Conservation (phyloP, 2,797 vertebrate species). For the Sarcoramphus papa region DNA sequence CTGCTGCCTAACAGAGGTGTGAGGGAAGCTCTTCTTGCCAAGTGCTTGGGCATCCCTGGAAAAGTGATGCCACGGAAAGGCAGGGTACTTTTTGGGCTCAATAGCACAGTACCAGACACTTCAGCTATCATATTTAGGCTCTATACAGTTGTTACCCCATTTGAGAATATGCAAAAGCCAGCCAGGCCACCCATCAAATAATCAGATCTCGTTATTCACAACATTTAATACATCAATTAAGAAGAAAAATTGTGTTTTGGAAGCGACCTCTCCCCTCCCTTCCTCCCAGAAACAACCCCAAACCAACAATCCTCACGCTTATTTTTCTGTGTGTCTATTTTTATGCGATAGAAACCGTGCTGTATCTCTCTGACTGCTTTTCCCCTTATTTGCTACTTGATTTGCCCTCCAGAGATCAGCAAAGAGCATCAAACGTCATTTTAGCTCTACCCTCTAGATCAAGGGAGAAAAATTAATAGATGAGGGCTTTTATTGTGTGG, state of each 20-base stretch:
- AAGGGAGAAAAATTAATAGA: conserved; percentile 59
- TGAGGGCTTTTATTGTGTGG: conserved; percentile 4
- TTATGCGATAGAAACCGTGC: not conserved
- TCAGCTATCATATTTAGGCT: not conserved
- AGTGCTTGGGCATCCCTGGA: not conserved
- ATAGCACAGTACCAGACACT: fast-evolving
- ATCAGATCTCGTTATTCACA: not conserved
- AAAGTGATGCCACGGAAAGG: fast-evolving
- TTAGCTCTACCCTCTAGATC: conserved; percentile 31
- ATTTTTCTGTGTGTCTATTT: not conserved
- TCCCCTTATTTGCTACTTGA: conserved; percentile 62
- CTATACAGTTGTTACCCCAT: not conserved
- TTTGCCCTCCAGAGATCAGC: conserved; percentile 68
- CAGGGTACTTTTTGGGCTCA: not conserved
- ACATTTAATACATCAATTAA: not conserved
- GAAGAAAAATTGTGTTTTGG: not conserved
- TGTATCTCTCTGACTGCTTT: conserved; percentile 3
- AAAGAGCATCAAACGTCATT: conserved; percentile 52
- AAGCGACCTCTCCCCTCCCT: not conserved
- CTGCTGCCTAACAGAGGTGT: not conserved
- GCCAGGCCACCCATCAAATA: not conserved
- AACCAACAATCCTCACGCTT: not conserved
- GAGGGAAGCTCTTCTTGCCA: not conserved
- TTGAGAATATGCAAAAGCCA: not conserved
- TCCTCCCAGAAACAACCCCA: not conserved